Evolutionary conservation across 2,113 vertebrate species (phyloP), one percentile per base, ranked within the genome.

Genomic region (Otocyon megalotis): DNA sequence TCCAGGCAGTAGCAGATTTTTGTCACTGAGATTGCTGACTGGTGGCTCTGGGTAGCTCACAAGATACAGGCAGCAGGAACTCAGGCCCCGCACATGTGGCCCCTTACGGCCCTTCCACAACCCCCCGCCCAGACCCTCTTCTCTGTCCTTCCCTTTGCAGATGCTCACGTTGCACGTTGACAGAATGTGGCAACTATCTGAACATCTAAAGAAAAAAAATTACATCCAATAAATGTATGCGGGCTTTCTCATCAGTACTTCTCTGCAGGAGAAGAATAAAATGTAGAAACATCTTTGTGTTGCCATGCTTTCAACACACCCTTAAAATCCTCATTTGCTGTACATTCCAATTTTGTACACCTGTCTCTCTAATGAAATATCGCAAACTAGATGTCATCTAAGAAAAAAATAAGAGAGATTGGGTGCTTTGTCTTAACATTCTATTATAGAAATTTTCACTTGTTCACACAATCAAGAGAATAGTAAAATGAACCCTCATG

Each of bases 301-400:
- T 90, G 53, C 37, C n/a, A 22, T 65, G 20, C 28, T 95, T 97
- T 81, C 88, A 92, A 87, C 19, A 81, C 15, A 72, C 19, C 54
- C 63, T 94, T 92, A 58, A 92, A 82, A 93, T 69, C 69, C 91
- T 89, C 30, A 79, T 96, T 86, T 96, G 56, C 74, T 71, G 0
- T 93, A 85, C 81, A 94, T 95, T 94, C 54, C 86, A 30, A 97
- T 72, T 85, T 84, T 85, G 26, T 97, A 26, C 14, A n/a, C 74
- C 30, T 85, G 19, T 84, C 26, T 95, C 50, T 65, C 54, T 86
- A 81, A 90, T 81, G 80, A 90, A 90, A 92, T 90, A 85, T 37
- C 22, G 5, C 50, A 91, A 97, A 62, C 28, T 80, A 60, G 8
- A 76, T 92, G n/a, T 96, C 84, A 90, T 95, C 26, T 86, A 87